Percentiles rank a stretch among this genome's conserved stretches.
These are phyloP conservation scores for Coracopsis vasa DNA, from an alignment of 2,113 vertebrate species.

Conservation along the genomic window DNA sequence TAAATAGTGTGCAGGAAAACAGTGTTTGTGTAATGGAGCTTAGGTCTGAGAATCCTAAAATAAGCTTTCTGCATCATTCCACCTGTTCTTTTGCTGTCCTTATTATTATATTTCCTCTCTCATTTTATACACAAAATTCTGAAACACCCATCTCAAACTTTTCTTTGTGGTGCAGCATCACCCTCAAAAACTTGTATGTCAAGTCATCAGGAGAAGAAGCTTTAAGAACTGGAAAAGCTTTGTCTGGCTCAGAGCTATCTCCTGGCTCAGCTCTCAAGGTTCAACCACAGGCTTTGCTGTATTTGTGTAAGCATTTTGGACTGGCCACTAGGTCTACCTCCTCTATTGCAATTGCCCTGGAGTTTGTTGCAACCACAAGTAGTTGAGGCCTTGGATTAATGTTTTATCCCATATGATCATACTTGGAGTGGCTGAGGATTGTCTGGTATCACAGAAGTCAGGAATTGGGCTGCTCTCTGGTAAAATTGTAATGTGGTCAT, in stretches of 20 bases:
- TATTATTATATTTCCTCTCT: not conserved
- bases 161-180: not conserved
- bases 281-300: not conserved
- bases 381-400: not conserved
- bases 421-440: not conserved
- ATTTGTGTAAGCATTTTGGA: not conserved
- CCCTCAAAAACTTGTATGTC: not conserved
- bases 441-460: not conserved
- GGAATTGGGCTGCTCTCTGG: conserved; percentile 1
- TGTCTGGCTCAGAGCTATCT: not conserved
- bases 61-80: not conserved
- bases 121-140: not conserved
- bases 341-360: not conserved
- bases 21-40: not conserved
- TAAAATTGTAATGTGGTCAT: not conserved
- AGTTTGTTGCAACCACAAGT: conserved; percentile 7
- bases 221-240: not conserved
- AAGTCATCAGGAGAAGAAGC: not conserved
- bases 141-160: not conserved
- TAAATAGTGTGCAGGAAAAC: not conserved
- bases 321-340: not conserved
- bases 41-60: not conserved
- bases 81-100: not conserved
- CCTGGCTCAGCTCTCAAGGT: not conserved
- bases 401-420: not conserved